Evolutionary conservation across 2,888 invertebrate genomes (phyloP).

Genomic region (Leptinotarsa rubiginosa): DNA sequence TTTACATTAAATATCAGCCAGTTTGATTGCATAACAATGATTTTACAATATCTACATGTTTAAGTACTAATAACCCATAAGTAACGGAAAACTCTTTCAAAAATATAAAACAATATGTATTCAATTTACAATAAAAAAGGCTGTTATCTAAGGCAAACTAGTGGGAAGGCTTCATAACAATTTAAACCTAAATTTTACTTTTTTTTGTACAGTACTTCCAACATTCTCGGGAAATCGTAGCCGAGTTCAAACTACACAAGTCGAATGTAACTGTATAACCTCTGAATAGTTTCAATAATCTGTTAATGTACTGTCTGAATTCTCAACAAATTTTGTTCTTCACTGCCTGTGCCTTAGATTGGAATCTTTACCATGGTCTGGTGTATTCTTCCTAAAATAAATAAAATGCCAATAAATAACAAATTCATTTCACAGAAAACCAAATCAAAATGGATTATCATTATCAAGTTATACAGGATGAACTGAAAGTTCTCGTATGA

Average conservation of each 20-base stretch:
- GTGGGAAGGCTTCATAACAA: conserved; percentile 51
- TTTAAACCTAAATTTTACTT: conserved; percentile 49
- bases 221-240: conserved; percentile 45
- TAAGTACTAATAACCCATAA: conserved; percentile 50
- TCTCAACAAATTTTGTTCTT: conserved; percentile 43
- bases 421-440: not conserved
- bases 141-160: conserved; percentile 54
- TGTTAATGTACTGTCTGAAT: conserved; percentile 40
- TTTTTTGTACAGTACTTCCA: conserved; percentile 52
- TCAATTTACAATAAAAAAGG: conserved; percentile 51
- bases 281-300: conserved; percentile 40
- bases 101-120: conserved; percentile 47
- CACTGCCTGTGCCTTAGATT: conserved; percentile 68
- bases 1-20: conserved; percentile 53
- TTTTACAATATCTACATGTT: conserved; percentile 54
- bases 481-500: too few species aligned
- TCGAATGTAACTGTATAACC: conserved; percentile 44
- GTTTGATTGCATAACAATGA: conserved; percentile 53
- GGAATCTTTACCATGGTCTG: conserved; percentile 67
- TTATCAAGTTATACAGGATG: too few species aligned
- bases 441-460: too few species aligned
- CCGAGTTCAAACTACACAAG: conserved; percentile 42
- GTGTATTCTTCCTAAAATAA: conserved; percentile 67
- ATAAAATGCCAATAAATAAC: conserved; percentile 1
- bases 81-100: conserved; percentile 42